Conservation (phyloP, 2,113 vertebrate genomes). For the zebrafish (Danio rerio) region GRCz12tu NC_133182.1:8743001-8743500, state of each 20-base stretch:
- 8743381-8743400: too few relatives aligned
- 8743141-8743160: not conserved
- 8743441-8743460: not conserved
- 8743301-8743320: too few relatives aligned
- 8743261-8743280: too few relatives aligned
- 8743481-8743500: constrained; percentile 44
- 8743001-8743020: not conserved
- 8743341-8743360: too few relatives aligned
- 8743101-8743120: not conserved
- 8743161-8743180: too few relatives aligned
- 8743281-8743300: too few relatives aligned
- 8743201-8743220: too few relatives aligned
- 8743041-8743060: not conserved
- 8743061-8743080: not conserved
- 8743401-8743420: constrained; percentile 20
- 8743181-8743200: too few relatives aligned
- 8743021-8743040: not conserved
- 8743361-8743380: too few relatives aligned
- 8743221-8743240: too few relatives aligned
- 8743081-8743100: not conserved
- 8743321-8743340: too few relatives aligned
- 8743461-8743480: not conserved
- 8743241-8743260: too few relatives aligned
- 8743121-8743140: not conserved
- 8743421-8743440: constrained; percentile 12